Base-by-base conservation (phyloP, 2,888 invertebrate genomes). In the Deroplatys truncata region DNA sequence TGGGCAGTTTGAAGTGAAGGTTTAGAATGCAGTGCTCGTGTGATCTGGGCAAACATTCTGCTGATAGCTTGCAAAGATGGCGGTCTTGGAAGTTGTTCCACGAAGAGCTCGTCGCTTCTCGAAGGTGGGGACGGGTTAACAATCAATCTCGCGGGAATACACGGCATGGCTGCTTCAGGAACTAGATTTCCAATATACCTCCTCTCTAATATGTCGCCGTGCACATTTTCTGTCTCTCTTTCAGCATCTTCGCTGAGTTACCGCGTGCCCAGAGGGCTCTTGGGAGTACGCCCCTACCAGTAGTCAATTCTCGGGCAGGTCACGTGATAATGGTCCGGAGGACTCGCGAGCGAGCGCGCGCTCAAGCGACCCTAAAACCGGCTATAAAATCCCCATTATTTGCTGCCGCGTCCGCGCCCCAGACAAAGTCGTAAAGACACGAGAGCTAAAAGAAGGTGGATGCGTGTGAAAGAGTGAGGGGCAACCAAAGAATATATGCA, bases 311-410 rank as follows among this genome's bases (percentile, higher is more conserved):
- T 49, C 56, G 49, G 56, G 49, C 85, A 85, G 85, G 85, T 85
- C 85, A 85, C 85, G 85, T 85, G 85, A 49, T 49, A 85, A 85
- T 85, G 85, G 85, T 28, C 85, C 49, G 85, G 28, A 49, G 85
- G 56, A 49, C 35, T 20, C 31, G 84, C 84, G n/a, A 28, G 29
- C 20, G 84, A 25, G 85, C 43, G 43, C 85, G 85, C 85, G 85
- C 85, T 85, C 85, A 85, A 85, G 85, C 49, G 85, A 49, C 85
- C 85, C 49, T 85, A 85, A 85, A 85, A 85, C 85, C 85, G 28
- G 85, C 85, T 85, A 85, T 85, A 85, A 85, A 85, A 85, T 85
- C 85, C 85, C 85, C 85, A 85, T 85, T 85, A 85, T 85, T 85
- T 85, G 49, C 85, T 85, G 85, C 85, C 85, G 56, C 49, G 85